A percentile compares a stretch with the other conserved stretches of the same genome.
Conservation (phyloP, 2,888 invertebrate species). For the Eupelmus urozonus region DNA sequence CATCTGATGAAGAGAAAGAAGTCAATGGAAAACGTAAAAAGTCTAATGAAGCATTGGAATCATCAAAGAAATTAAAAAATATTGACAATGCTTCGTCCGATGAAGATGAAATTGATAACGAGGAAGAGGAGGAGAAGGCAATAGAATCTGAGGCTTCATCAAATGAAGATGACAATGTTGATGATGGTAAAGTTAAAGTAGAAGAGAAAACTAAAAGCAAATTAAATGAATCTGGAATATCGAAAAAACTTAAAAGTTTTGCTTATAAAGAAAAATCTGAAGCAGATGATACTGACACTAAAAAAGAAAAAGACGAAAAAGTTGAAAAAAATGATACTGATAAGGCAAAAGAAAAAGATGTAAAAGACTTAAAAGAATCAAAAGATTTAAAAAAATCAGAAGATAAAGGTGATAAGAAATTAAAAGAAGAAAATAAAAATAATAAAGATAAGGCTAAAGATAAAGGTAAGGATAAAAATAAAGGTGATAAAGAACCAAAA, state of each 20-base stretch:
- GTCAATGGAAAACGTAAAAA: conserved; percentile 48
- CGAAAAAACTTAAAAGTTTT: conserved; percentile 47
- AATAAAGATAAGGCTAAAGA: conserved; percentile 60
- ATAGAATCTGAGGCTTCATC: not conserved
- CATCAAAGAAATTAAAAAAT: conserved; percentile 49
- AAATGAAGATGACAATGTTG: conserved; percentile 15
- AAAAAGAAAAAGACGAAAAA: not conserved
- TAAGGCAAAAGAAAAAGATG: not conserved
- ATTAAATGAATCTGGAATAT: conserved; percentile 8
- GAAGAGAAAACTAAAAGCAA: not conserved
- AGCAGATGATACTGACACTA: not conserved
- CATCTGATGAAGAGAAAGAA: conserved; percentile 55
- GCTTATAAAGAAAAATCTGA: conserved; percentile 13
- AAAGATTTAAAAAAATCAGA: conserved; percentile 39
- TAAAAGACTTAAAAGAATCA: conserved; percentile 3
- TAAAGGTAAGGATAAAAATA: conserved; percentile 59
- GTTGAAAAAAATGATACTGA: conserved; percentile 1
- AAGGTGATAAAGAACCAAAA: conserved; percentile 18
- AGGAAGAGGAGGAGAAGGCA: not conserved
- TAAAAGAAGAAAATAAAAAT: no score
- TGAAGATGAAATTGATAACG: conserved; percentile 11
- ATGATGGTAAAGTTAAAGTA: not conserved
- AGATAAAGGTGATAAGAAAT: conserved; percentile 61
- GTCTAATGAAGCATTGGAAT: conserved; percentile 11
- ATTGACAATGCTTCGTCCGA: conserved; percentile 56